Conservation (phyloP, 2,888 invertebrate species). For the Herminia tarsipennalis region DNA sequence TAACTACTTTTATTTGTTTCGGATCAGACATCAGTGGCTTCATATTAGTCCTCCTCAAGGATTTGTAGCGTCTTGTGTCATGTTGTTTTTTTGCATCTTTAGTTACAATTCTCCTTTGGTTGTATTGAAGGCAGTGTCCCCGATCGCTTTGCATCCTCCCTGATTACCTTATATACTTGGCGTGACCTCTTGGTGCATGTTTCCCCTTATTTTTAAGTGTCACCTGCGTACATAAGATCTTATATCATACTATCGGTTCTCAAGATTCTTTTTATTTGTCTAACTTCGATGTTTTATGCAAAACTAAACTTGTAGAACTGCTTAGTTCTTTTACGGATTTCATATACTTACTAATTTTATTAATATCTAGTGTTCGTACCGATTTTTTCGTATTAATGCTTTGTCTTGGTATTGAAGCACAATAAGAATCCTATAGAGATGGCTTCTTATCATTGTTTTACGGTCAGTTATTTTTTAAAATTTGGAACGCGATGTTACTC, state of each 20-base stretch:
- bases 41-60: conserved; percentile 63
- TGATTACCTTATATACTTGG: conserved; percentile 76
- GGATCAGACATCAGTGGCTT: conserved; percentile 64
- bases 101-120: conserved; percentile 78
- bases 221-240: conserved; percentile 56
- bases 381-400: conserved; percentile 63
- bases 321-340: conserved; percentile 71
- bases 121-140: conserved; percentile 86
- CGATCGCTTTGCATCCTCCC: conserved; percentile 85
- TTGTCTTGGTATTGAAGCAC: conserved; percentile 73
- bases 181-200: conserved; percentile 86
- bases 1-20: conserved; percentile 60
- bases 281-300: conserved; percentile 58
- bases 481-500: conserved; percentile 57
- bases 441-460: conserved; percentile 74
- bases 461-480: conserved; percentile 53
- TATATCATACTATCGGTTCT: conserved; percentile 53
- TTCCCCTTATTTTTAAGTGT: conserved; percentile 70
- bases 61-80: conserved; percentile 68
- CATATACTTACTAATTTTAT: conserved; percentile 58
- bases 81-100: conserved; percentile 71
- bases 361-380: conserved; percentile 47
- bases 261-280: conserved; percentile 55
- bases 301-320: conserved; percentile 68
- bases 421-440: conserved; percentile 67